Evolutionary conservation across 2,888 invertebrate genomes (phyloP).

Genomic region (Synergus umbraculus): DNA sequence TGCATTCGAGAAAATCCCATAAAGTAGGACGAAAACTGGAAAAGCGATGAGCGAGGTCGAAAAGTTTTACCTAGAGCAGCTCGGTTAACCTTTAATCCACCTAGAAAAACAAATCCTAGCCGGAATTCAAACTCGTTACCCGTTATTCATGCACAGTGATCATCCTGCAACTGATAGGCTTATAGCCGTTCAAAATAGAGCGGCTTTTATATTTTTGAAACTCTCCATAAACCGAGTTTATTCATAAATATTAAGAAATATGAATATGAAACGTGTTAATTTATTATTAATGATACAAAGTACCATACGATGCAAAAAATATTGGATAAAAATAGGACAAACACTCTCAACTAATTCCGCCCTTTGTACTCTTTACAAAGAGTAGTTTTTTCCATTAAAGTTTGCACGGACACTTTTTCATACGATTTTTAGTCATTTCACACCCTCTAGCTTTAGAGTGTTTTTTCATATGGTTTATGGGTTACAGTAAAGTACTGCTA

Average conservation of each 20-base stretch:
- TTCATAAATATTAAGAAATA: background rate
- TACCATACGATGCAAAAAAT: too few relatives aligned
- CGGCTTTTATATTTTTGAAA: background rate
- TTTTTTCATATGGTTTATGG: too few relatives aligned
- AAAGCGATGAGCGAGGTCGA: constrained; percentile 11
- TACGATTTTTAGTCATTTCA: too few relatives aligned
- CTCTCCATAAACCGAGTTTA: background rate
- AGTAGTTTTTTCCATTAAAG: background rate
- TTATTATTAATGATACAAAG: too few relatives aligned
- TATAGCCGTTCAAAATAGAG: constrained; percentile 8
- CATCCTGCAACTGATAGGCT: constrained; percentile 22
- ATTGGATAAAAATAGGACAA: too few relatives aligned
- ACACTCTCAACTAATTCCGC: too few relatives aligned
- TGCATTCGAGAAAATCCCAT: constrained; percentile 43
- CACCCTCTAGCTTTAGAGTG: too few relatives aligned
- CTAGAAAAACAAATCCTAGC: constrained; percentile 23
- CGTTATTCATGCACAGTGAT: constrained; percentile 20
- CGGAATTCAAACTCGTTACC: constrained; percentile 6
- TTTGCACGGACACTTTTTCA: too few relatives aligned
- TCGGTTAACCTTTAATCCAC: constrained; percentile 33
- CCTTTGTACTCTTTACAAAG: background rate
- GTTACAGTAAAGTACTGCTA: too few relatives aligned
- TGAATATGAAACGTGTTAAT: too few relatives aligned
- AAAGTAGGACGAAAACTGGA: constrained; percentile 12
- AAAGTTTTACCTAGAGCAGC: constrained; percentile 30